These are phyloP conservation scores for Sipha flava DNA, from an alignment of 1,140 invertebrate species.

Conservation along the genomic window DNA sequence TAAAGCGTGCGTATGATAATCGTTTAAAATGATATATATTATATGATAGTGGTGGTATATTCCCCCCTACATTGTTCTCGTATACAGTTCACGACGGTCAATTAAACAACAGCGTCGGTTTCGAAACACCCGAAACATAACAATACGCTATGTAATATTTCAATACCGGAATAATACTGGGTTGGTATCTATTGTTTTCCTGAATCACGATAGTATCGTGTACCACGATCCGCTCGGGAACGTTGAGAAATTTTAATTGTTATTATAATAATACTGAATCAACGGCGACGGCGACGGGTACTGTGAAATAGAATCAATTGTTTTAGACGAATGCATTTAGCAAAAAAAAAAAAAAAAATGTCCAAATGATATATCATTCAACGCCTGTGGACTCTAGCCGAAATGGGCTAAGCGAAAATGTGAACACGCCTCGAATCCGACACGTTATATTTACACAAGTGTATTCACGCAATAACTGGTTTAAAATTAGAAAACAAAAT, in stretches of 20 bases:
- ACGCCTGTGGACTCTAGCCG: not conserved
- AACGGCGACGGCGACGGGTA: not conserved
- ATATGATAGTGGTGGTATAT: too few relatives aligned
- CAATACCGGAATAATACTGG: slow-evolving; percentile 5
- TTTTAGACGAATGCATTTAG: not conserved
- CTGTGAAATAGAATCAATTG: not conserved
- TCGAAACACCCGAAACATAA: slow-evolving; percentile 6
- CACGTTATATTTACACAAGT: too few relatives aligned
- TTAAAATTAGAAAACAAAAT: not conserved
- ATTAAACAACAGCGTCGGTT: slow-evolving; percentile 15
- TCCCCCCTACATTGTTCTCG: not conserved
- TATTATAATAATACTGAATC: not conserved
- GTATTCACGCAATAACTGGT: not conserved
- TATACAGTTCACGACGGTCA: slow-evolving; percentile 2
- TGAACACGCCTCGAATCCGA: not conserved
- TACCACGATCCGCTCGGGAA: not conserved
- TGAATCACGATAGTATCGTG: slow-evolving; percentile 1
- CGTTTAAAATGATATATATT: too few relatives aligned
- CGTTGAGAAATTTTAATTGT: slow-evolving; percentile 29
- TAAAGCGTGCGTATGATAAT: not conserved
- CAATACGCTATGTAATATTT: slow-evolving; percentile 5
- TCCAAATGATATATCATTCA: not conserved
- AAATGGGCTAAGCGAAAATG: not conserved
- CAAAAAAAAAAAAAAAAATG: not conserved
- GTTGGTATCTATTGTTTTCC: slow-evolving; percentile 18